phyloP scores from a whole-genome alignment of 2,797 vertebrate genomes.

The Sebastes nivosus region DNA sequence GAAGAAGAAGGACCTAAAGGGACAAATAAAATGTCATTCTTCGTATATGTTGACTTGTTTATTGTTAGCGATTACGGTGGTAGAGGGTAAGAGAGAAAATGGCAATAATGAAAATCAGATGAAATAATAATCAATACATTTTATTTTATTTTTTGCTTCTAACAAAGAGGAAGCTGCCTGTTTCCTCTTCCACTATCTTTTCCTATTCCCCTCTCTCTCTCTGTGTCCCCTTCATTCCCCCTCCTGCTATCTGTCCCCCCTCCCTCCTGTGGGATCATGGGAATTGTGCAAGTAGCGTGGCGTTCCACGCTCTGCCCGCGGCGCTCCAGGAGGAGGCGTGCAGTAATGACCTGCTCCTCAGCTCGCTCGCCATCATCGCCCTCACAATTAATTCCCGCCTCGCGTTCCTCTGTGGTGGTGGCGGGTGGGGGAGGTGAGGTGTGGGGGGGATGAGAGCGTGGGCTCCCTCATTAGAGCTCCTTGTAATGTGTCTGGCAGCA shows the following conservation, averaged over 20 bases:
- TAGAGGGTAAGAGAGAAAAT: background rate
- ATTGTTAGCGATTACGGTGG: background rate
- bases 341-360: slow-evolving; percentile 85
- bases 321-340: slow-evolving; percentile 82
- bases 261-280: slow-evolving; percentile 79
- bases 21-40: background rate
- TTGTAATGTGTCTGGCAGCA: slow-evolving; percentile 84
- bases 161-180: slow-evolving; percentile 62
- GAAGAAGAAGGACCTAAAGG: background rate
- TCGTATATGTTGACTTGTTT: background rate
- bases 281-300: slow-evolving; percentile 81
- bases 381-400: slow-evolving; percentile 84
- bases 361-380: slow-evolving; percentile 82
- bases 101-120: background rate
- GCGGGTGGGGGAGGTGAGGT: background rate
- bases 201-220: slow-evolving; percentile 21
- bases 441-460: slow-evolving; percentile 49
- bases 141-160: slow-evolving; percentile 19
- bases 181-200: slow-evolving; percentile 41
- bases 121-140: slow-evolving; percentile 25
- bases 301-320: slow-evolving; percentile 80
- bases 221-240: slow-evolving; percentile 51
- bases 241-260: slow-evolving; percentile 49
- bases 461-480: slow-evolving; percentile 82
- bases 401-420: slow-evolving; percentile 70